phyloP scores from a whole-genome alignment of 2,113 vertebrate species.

The Struthio camelus region DNA sequence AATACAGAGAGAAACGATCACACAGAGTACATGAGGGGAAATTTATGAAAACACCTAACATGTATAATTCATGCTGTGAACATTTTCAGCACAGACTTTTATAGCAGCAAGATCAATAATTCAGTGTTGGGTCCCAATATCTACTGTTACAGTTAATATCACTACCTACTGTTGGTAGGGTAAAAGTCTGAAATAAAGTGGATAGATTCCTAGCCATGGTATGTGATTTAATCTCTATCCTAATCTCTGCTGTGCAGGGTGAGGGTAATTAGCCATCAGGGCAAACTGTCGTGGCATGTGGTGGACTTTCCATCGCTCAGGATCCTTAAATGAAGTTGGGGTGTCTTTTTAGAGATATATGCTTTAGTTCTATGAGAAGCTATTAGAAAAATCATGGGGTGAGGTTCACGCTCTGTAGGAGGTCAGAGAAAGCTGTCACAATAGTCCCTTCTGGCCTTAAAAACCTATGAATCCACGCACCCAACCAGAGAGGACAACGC shows the following conservation, averaged over 20 bases:
- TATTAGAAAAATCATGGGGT: neutral
- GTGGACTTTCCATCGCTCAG: constrained; percentile 42
- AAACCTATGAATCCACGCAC: neutral
- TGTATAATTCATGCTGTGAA: constrained; percentile 4
- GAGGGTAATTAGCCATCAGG: constrained; percentile 16
- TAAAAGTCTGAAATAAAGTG: neutral
- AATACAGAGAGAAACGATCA: neutral
- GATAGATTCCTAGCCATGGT: neutral
- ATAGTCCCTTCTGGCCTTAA: constrained; percentile 36
- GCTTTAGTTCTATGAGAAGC: neutral
- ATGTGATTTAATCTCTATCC: neutral
- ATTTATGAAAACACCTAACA: neutral
- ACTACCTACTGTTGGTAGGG: neutral
- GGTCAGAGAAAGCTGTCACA: neutral
- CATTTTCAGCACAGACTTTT: neutral
- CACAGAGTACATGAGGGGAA: neutral
- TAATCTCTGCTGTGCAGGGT: neutral
- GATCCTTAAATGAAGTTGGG: neutral
- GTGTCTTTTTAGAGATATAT: neutral
- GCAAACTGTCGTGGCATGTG: constrained; percentile 25
- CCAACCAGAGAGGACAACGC: fast-evolving
- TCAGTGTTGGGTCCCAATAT: neutral
- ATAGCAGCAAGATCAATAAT: constrained; percentile 19
- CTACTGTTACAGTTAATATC: neutral
- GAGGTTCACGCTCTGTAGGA: neutral